A percentile compares a stretch with the other conserved stretches of the same genome.
These are phyloP conservation scores for Heliconius hortense DNA, from an alignment of 2,888 invertebrate genomes.

Conservation along the genomic window DNA sequence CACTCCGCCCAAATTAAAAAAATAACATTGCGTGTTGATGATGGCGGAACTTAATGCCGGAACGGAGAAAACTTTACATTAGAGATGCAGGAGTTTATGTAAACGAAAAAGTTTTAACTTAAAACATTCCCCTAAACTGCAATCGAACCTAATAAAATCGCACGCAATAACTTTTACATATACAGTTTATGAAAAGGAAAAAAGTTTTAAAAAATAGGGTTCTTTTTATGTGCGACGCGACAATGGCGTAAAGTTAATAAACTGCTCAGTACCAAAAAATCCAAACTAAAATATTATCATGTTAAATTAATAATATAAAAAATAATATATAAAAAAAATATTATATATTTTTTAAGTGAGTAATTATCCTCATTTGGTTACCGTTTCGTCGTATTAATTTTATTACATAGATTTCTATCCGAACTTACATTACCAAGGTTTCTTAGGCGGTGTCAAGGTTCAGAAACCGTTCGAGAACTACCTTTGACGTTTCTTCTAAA, in stretches of 20 bases:
- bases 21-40: no score
- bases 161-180: no score
- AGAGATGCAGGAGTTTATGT: no score
- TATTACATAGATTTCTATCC: constrained; percentile 19
- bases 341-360: background rate
- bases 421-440: constrained; percentile 17
- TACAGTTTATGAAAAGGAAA: no score
- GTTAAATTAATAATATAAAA: background rate
- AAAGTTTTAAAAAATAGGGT: background rate
- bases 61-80: no score
- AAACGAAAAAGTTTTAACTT: no score
- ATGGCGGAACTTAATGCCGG: no score
- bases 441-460: constrained; percentile 30
- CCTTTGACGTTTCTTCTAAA: constrained; percentile 1
- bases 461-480: constrained; percentile 21
- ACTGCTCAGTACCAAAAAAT: background rate
- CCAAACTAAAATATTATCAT: background rate
- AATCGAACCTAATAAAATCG: no score
- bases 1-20: no score
- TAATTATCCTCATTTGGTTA: constrained; percentile 3
- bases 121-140: no score
- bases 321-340: background rate
- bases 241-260: background rate
- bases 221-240: background rate
- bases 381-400: constrained; percentile 11